Base-by-base conservation (phyloP, 2,888 invertebrate species). In the Crossocerus cetratus region DNA sequence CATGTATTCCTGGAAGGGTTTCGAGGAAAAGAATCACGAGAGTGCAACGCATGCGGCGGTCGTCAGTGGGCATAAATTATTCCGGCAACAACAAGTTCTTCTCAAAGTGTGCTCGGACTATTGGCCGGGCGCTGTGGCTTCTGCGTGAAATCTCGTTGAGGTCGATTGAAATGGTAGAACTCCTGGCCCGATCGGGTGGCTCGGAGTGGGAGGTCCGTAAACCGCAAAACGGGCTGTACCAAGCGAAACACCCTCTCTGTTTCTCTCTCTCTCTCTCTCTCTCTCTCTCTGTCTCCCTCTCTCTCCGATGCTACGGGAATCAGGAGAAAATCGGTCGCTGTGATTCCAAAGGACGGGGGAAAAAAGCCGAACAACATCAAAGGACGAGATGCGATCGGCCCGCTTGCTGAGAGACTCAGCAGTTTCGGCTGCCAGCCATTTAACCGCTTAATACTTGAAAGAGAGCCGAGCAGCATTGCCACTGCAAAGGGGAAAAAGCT, bases 351-450 rank as follows among this genome's bases (percentile, higher is more conserved):
- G 32, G 57, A 67, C 43, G 42, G 70, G 64, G 74, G 70, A 65
- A 74, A 74, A 69, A 64, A 61, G 58, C 16, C 14, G 32, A 42
- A 16, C 18, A 16, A 66, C 72, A 65, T 80, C 80, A 82, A 82
- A 82, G 82, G 75, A 75, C 72, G 72, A 65, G 65, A 71, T 65
- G 43, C 76, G 80, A 80, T 74, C 72, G 71, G 57, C 18, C 72
- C 65, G 81, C 65, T 80, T 82, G 71, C 69, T 74, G 57, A 42
- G 56, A 74, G 77, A 78, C 78, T 71, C 78, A 43, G 42, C 65
- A 53, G 63, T 62, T 56, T 58, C 16, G 54, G 58, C 76, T 62
- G 65, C 56, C 67, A 76, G 80, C 74, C 80, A 78, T 83, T 83
- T 75, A 80, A 72, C 68, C 60, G 78, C 69, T 83, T 80, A 80